Conservation (phyloP, 2,113 vertebrate genomes). For the Cochlearius cochlearius region DNA sequence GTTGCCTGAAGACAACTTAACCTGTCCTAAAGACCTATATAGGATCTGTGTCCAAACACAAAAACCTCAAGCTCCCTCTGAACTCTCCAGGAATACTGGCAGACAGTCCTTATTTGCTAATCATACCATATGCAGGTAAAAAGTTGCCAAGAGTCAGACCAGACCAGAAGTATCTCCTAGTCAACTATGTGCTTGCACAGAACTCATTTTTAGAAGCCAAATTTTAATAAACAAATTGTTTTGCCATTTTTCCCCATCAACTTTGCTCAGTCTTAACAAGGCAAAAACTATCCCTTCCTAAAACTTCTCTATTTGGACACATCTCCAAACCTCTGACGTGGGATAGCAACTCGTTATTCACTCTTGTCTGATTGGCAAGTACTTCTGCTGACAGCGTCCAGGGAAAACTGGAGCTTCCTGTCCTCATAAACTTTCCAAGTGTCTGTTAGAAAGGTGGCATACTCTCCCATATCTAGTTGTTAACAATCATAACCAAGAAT, state of each 20-base stretch:
- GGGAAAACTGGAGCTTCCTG: not conserved
- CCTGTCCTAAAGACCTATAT: not conserved
- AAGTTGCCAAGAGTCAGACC: conserved; percentile 30
- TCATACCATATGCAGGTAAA: conserved; percentile 47
- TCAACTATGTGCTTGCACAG: not conserved
- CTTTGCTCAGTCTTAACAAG: not conserved
- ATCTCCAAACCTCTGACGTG: not conserved
- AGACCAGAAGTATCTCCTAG: not conserved
- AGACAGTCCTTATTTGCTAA: not conserved
- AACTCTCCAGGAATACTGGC: conserved; percentile 30
- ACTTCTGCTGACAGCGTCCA: not conserved
- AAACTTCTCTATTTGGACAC: not conserved
- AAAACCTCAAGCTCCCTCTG: not conserved
- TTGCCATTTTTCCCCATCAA: not conserved
- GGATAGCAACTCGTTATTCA: not conserved
- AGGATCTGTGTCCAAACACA: not conserved
- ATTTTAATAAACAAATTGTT: conserved; percentile 21
- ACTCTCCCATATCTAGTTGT: not conserved
- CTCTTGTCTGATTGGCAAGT: not conserved
- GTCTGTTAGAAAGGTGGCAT: not conserved
- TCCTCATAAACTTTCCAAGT: not conserved
- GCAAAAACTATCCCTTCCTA: not conserved
- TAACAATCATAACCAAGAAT: not conserved
- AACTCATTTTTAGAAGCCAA: not conserved
- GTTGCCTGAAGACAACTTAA: not conserved